Base-by-base conservation (phyloP, 1,140 invertebrate genomes). In the Oedothorax gibbosus region DNA sequence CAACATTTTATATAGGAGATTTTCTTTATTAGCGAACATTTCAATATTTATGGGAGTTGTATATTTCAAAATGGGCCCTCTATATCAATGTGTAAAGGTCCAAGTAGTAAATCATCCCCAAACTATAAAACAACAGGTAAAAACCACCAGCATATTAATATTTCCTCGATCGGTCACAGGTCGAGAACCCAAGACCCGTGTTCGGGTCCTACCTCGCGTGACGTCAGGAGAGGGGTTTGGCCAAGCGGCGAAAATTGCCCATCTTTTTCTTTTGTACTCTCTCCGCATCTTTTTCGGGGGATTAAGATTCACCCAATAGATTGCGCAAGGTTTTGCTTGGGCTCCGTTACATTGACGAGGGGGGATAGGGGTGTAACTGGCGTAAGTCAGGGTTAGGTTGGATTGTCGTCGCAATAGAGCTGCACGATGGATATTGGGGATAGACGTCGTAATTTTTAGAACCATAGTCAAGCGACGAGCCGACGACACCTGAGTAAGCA, bases 141-240 rank as follows among this genome's bases (percentile, higher is more conserved):
- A 35, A 35, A 35, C 35, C 35, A 35, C 35, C 35, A 35, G 1
- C 35, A 35, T 5, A 35, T 35, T 35, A 35, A 35, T 35, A 35
- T n/a, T n/a, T n/a, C n/a, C n/a, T n/a, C n/a, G n/a, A n/a, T 71
- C 68, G 68, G 72, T 80, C 78, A 80, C 78, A 64, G 78, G 65
- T 80, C 78, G 78, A 35, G 53, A 20, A 15, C 54, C 53, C 68
- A 71, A 71, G 35, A 35, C 35, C 68, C 68, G 15, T 51, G 53
- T 51, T 51, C 49, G 21, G 68, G 68, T 51, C 68, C 68, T 35
- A 35, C 35, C 68, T 51, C 11, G 50, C 21, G 68, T 50, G 68
- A 50, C 68, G 68, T 71, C 35, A 71, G 21, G 68, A 35, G 35
- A 35, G 35, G 68, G 50, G 68, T 15, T 71, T 71, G 68, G 68